A percentile compares a stretch with the other conserved stretches of the same genome.
These are phyloP conservation scores for Itoplectis maculator DNA, from an alignment of 2,888 invertebrate species.

Conservation along the genomic window DNA sequence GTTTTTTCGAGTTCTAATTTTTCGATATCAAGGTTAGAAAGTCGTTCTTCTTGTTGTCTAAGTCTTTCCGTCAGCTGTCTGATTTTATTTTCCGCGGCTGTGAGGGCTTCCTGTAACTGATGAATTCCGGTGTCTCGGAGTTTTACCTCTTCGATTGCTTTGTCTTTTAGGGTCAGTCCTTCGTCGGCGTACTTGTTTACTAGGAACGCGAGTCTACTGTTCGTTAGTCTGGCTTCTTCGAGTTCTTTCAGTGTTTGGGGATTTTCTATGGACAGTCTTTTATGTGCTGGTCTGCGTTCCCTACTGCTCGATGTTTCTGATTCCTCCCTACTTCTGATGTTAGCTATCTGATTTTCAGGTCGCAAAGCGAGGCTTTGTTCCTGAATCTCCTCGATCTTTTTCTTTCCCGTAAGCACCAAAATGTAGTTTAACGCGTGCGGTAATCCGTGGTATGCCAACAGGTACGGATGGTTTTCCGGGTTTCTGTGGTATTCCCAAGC, in stretches of 20 bases:
- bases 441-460: too few relatives aligned
- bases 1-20: conserved; percentile 34
- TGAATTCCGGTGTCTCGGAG: conserved; percentile 43
- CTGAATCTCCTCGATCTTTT: conserved; percentile 12
- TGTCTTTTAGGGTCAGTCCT: conserved; percentile 45
- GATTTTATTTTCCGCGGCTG: conserved; percentile 11
- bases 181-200: conserved; percentile 23
- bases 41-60: conserved; percentile 16
- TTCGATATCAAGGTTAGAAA: background rate
- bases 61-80: conserved; percentile 9
- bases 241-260: conserved; percentile 33
- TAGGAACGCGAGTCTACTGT: conserved; percentile 26
- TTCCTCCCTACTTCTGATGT: background rate
- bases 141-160: conserved; percentile 47
- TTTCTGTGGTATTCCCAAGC: conserved; percentile 37
- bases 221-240: conserved; percentile 29
- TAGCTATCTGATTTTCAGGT: conserved; percentile 37
- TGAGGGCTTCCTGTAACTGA: conserved; percentile 18
- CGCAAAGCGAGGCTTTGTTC: conserved; percentile 38
- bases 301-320: conserved; percentile 36
- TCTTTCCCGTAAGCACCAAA: conserved; percentile 27
- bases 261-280: conserved; percentile 39
- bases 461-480: conserved; percentile 7
- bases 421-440: background rate
- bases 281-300: conserved; percentile 30